A percentile compares a stretch with the other conserved stretches of the same genome.
phyloP scores from a whole-genome alignment of 2,888 invertebrate species.

The Mythimna impura region DNA sequence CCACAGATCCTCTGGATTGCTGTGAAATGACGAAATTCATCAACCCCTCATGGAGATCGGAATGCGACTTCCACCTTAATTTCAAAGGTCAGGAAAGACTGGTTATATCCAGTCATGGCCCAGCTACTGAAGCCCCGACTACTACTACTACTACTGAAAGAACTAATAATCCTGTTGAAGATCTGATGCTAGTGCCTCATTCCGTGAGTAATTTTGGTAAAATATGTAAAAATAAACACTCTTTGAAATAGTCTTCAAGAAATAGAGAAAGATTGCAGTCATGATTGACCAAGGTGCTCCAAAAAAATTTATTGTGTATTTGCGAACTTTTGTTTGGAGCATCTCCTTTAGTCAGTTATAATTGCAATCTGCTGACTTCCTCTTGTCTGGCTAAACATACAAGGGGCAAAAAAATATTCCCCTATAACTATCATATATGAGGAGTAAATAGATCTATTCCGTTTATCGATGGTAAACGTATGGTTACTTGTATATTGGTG shows the following conservation, averaged over 20 bases:
- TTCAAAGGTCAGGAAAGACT: conserved; percentile 76
- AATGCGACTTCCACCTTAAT: conserved; percentile 77
- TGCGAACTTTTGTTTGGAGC: too few relatives aligned
- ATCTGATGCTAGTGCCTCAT: conserved; percentile 79
- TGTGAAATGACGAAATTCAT: conserved; percentile 82
- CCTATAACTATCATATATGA: too few relatives aligned
- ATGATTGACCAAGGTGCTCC: too few relatives aligned
- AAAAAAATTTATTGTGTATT: too few relatives aligned
- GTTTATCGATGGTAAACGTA: too few relatives aligned
- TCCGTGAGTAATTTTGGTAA: conserved; percentile 71
- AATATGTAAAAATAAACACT: background rate
- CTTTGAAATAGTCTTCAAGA: too few relatives aligned
- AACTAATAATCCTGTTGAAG: conserved; percentile 62
- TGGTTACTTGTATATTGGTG: background rate
- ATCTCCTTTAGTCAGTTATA: background rate
- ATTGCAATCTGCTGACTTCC: background rate
- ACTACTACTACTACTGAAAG: conserved; percentile 58
- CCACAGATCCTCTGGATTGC: conserved; percentile 80
- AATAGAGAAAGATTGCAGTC: too few relatives aligned
- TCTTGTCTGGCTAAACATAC: background rate
- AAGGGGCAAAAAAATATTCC: too few relatives aligned
- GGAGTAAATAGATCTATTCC: too few relatives aligned
- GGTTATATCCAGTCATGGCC: conserved; percentile 63
- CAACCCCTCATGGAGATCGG: conserved; percentile 72
- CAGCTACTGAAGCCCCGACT: conserved; percentile 39